Conservation (phyloP, 2,888 invertebrate species). For the Papilio elwesi region DNA sequence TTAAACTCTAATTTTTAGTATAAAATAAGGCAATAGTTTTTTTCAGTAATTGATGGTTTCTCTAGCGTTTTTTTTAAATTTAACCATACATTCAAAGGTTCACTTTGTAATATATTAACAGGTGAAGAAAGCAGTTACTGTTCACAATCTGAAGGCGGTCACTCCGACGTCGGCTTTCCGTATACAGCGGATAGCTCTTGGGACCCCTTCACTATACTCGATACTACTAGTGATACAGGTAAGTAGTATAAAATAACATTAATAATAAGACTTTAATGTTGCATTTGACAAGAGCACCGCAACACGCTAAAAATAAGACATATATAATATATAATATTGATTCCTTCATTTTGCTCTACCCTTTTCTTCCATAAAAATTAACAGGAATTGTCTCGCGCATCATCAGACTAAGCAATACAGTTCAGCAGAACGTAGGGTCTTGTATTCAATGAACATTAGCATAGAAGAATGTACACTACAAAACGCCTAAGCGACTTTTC, state of each 20-base stretch:
- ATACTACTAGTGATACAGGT: constrained; percentile 92
- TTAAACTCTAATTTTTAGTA: neutral
- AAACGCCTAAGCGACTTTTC: too few species aligned
- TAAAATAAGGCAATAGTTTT: constrained; percentile 7
- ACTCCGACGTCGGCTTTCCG: constrained; percentile 80
- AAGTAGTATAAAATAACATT: constrained; percentile 44
- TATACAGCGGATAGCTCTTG: constrained; percentile 85
- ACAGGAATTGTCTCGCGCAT: too few species aligned
- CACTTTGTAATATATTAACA: constrained; percentile 47
- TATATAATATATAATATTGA: too few species aligned
- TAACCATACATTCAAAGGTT: neutral
- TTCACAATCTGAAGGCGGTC: constrained; percentile 88
- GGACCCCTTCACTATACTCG: constrained; percentile 89
- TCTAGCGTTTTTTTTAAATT: neutral
- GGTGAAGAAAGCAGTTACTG: constrained; percentile 92
- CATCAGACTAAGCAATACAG: too few species aligned
- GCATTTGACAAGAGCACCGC: too few species aligned
- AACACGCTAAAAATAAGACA: too few species aligned
- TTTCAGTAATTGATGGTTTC: neutral
- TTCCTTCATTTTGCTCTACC: too few species aligned
- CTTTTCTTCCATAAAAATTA: too few species aligned
- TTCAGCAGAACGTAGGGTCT: too few species aligned
- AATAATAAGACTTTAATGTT: too few species aligned
- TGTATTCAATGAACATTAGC: too few species aligned
- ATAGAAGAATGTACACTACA: too few species aligned